Evolutionary conservation across 2,113 vertebrate species (phyloP), one percentile per base, ranked within the genome.

Genomic region (Delphinapterus leucas): DNA sequence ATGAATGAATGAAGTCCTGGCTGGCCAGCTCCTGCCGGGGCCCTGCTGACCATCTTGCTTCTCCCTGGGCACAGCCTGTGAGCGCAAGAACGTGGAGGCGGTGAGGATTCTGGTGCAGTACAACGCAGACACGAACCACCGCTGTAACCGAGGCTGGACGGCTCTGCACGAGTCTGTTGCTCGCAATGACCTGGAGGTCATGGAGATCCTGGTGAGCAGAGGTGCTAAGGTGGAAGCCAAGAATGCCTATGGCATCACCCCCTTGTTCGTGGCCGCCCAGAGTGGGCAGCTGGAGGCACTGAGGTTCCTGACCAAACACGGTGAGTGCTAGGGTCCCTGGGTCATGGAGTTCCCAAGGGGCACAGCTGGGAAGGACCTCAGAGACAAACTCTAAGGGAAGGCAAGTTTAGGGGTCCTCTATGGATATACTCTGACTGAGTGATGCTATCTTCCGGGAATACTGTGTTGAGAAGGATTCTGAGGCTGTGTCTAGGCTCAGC

Each of bases 221-320:
- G 99, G 99, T 1, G 99, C 99, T 96, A 99, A 99, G 95, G 98
- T 99, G 95, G 99, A 98, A 41, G 95, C 98, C 60, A 97, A 98
- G 96, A 99, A 99, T 1, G 95, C 98, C 70, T 99, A 99, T 0
- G 99, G 99, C 94, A 99, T 99, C 97, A 98, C 99, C 2, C 99
- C 99, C 0, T 96, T 99, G 71, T 99, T 99, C 68, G 99, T 99
- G 12, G 99, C 99, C 0, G 99, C 99, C 79, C 99, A 99, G 98
- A 99, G 98, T 2, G 99, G 99, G 36, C 99, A 99, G 91, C 2
- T 99, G 8, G 99, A 99, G 7, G 97, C 99, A 0, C 87, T 99
- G 86, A 98, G 99, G 65, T 99, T 99, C 97, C 99, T 99, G 49
- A 98, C 99, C 76, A 99, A 98, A 97, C 98, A 98, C 5, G 99